phyloP scores from a whole-genome alignment of 2,113 vertebrate genomes.

The Recurvirostra avosetta region DNA sequence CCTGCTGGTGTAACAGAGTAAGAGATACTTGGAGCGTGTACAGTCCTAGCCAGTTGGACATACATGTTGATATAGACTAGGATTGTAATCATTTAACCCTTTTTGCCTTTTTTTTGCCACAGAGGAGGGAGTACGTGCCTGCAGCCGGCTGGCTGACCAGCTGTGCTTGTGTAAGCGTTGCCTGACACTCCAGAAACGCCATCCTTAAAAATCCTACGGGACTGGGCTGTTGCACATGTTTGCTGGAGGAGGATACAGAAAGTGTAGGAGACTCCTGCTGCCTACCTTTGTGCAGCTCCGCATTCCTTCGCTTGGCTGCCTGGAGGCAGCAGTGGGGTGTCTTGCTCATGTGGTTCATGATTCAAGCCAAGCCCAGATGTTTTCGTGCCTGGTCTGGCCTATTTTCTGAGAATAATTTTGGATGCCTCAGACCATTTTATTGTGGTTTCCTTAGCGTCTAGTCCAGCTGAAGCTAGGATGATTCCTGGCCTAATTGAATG shows the following conservation, averaged over 20 bases:
- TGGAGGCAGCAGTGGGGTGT: not conserved
- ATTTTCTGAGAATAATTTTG: slow-evolving; percentile 37
- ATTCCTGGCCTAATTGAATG: not conserved
- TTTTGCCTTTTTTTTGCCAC: not conserved
- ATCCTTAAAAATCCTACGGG: not conserved
- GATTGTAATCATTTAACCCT: not conserved
- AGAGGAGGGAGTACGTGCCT: accelerated
- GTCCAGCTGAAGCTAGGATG: not conserved
- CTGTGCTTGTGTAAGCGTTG: not conserved
- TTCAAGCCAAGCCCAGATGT: slow-evolving; percentile 51
- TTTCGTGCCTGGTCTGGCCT: slow-evolving; percentile 49
- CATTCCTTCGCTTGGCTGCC: not conserved
- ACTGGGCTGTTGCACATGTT: not conserved
- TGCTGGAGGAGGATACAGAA: not conserved
- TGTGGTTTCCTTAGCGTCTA: slow-evolving; percentile 53
- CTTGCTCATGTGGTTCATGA: slow-evolving; percentile 18
- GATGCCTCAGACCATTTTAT: slow-evolving; percentile 35
- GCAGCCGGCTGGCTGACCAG: not conserved
- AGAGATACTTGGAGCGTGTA: accelerated
- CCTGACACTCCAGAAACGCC: not conserved
- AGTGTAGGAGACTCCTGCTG: not conserved
- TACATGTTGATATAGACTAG: accelerated
- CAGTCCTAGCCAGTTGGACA: not conserved
- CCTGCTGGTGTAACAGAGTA: not conserved
- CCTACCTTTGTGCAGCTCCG: not conserved